phyloP scores from a whole-genome alignment of 2,113 vertebrate genomes.

The Pluvialis apricaria region DNA sequence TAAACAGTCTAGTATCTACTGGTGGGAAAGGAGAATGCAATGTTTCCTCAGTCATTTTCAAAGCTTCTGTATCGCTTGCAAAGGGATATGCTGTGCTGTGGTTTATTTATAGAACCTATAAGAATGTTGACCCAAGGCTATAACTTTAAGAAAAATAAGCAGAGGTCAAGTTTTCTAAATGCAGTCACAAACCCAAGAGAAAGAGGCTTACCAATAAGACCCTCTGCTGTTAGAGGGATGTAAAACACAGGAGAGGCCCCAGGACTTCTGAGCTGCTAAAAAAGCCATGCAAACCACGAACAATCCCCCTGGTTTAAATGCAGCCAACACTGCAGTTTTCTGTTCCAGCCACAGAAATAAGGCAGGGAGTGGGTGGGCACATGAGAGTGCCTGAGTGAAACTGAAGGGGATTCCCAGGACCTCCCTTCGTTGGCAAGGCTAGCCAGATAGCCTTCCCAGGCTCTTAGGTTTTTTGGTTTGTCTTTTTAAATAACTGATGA shows the following conservation, averaged over 20 bases:
- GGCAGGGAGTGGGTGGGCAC: background rate
- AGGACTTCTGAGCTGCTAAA: background rate
- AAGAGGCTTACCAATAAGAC: background rate
- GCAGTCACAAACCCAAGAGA: background rate
- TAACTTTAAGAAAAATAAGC: slow-evolving; percentile 16
- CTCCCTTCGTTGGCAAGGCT: background rate
- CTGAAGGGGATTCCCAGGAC: background rate
- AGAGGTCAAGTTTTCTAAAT: background rate
- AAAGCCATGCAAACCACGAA: background rate
- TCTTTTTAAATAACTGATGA: background rate
- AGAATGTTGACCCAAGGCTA: background rate
- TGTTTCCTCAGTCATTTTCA: background rate
- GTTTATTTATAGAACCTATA: slow-evolving; percentile 41
- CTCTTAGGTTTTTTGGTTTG: background rate
- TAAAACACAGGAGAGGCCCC: background rate
- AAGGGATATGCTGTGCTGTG: background rate
- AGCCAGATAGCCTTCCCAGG: background rate
- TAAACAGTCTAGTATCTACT: background rate
- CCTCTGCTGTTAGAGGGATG: background rate
- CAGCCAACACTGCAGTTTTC: background rate
- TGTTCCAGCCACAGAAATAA: background rate
- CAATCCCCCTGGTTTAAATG: background rate
- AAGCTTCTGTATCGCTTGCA: background rate
- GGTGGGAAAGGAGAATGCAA: slow-evolving; percentile 35
- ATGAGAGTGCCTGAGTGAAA: background rate